Evolutionary conservation across 2,113 vertebrate species (phyloP), one percentile per base, ranked within the genome.

Genomic region (Callipepla squamata): DNA sequence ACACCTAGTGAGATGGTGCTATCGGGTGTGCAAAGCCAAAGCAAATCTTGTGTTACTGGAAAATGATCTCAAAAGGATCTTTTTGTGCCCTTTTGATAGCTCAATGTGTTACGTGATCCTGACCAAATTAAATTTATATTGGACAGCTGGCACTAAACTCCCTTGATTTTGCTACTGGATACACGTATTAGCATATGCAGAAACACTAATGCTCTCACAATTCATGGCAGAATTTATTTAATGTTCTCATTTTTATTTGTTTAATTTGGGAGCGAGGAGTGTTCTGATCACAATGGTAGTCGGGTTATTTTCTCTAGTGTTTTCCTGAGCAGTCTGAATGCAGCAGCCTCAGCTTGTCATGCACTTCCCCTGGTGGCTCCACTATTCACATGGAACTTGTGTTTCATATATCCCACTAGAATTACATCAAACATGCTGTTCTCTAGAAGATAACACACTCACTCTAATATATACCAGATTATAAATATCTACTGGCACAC

Each of bases 401-500:
- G 68, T 81, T 92, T 85, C 51, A 55, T 85, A 40, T 76, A 57
- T 94, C 89, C 92, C 92, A 74, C 65, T 92, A 90, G 92, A 80
- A 91, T 95, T 74, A 19, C 50, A 89, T 92, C 58, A 94, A 92
- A 78, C 93, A 83, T 55, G 34, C 72, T 95, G 94, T 94, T 97
- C 36, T 96, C 40, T 87, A 44, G 28, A 59, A 95, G 95, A 94
- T 96, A 95, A 70, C 48, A 73, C n/a, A 62, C n/a, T 92, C 80
- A 70, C 50, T 90, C 62, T 76, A 86, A 94, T 88, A 40, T 86
- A 81, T 44, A 81, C 19, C 63, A 89, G 93, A 83, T 95, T 97
- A 95, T 92, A 91, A 92, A 91, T 93, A 93, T 95, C 94, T 96
- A 9, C 72, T 28, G 36, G 65, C 61, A 63, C 80, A 94, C 87